These are phyloP conservation scores for Semicossyphus pulcher DNA, from an alignment of 2,113 vertebrate species.

Conservation along the genomic window DNA sequence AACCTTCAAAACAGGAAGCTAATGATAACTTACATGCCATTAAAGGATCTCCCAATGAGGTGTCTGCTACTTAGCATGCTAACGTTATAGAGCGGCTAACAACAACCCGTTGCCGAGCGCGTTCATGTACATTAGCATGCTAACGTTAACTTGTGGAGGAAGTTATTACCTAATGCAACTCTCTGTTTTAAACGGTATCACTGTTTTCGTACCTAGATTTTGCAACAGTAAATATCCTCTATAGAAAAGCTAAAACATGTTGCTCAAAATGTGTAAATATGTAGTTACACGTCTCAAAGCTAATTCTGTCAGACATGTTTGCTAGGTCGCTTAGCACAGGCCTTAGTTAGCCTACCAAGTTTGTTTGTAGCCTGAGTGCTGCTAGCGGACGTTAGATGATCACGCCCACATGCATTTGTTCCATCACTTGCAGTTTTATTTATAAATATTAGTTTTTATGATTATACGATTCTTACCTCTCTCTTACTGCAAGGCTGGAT, in stretches of 20 bases:
- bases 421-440: background rate
- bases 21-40: no score
- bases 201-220: accelerated
- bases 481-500: constrained; percentile 1
- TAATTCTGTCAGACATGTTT: constrained; percentile 38
- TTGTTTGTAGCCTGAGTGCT: constrained; percentile 62
- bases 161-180: constrained; percentile 3
- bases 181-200: accelerated
- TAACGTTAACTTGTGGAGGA: constrained; percentile 45
- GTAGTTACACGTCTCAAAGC: background rate
- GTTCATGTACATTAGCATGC: constrained; percentile 41
- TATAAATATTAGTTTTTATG: background rate
- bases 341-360: constrained; percentile 57
- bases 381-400: constrained; percentile 27
- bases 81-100: constrained; percentile 31
- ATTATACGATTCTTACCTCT: constrained; percentile 35
- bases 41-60: background rate
- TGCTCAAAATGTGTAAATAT: background rate
- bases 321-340: constrained; percentile 63
- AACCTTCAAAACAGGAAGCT: background rate
- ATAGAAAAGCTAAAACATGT: background rate
- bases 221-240: accelerated
- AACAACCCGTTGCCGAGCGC: constrained; percentile 32
- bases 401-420: constrained; percentile 28
- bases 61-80: constrained; percentile 53